A percentile compares a stretch with the other conserved stretches of the same genome.
phyloP scores from a whole-genome alignment of 1,140 invertebrate species.

The Melipona quadrifasciata region DNA sequence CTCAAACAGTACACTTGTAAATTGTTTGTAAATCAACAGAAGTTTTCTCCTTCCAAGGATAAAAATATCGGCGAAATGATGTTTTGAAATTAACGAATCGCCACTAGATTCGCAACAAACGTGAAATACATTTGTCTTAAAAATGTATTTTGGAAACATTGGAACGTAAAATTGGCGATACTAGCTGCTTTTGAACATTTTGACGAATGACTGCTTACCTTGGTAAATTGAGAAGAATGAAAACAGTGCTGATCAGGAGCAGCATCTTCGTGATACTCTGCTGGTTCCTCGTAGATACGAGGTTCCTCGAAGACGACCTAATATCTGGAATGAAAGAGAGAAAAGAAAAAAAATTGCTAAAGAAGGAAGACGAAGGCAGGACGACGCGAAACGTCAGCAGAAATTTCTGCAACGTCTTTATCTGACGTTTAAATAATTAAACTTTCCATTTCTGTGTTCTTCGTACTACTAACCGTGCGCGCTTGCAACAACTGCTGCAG shows the following conservation, averaged over 20 bases:
- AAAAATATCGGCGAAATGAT: no score
- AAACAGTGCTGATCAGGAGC: slow-evolving; percentile 83
- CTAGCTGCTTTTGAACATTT: background rate
- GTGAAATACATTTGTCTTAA: no score
- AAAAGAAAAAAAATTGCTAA: background rate
- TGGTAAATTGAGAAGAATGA: slow-evolving; percentile 83
- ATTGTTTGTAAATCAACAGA: no score
- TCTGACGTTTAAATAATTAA: background rate
- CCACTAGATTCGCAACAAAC: no score
- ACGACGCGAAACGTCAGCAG: background rate
- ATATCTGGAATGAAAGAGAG: slow-evolving; percentile 73
- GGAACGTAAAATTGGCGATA: no score
- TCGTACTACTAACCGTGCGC: background rate
- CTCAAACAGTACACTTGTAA: no score
- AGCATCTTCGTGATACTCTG: slow-evolving; percentile 84
- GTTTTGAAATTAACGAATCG: no score
- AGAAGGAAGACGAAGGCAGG: background rate
- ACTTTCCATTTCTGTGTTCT: background rate
- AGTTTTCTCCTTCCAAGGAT: no score
- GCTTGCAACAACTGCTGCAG: background rate
- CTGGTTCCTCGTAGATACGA: slow-evolving; percentile 81
- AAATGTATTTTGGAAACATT: no score
- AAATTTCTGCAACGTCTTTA: background rate
- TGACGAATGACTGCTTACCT: slow-evolving; percentile 74
- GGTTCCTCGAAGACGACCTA: slow-evolving; percentile 76